Conservation (phyloP, 2,113 vertebrate species). For the Brevimyrus niger region DNA sequence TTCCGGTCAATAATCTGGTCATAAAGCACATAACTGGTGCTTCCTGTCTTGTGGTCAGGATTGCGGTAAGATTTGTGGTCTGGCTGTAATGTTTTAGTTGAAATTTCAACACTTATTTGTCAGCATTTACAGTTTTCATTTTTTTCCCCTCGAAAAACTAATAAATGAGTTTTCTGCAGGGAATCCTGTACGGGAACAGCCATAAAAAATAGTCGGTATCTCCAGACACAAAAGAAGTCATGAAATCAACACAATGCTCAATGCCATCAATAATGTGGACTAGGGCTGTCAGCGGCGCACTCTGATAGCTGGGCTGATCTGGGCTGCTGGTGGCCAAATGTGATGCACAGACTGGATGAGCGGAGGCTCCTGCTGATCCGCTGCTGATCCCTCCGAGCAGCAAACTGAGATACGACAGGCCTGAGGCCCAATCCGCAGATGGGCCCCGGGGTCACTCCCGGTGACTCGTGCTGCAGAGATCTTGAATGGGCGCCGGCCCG, state of each 20-base stretch:
- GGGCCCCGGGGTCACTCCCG: neutral
- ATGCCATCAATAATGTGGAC: neutral
- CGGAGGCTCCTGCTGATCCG: neutral
- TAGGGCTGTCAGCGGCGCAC: neutral
- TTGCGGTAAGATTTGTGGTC: neutral
- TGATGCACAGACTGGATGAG: neutral
- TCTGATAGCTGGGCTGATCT: neutral
- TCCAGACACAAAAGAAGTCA: neutral
- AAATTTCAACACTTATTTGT: neutral
- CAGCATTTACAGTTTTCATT: conserved; percentile 17
- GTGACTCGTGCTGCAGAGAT: neutral
- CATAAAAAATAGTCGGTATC: neutral
- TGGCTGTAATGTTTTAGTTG: neutral
- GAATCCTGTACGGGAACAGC: neutral
- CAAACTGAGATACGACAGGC: neutral
- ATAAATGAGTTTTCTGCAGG: neutral
- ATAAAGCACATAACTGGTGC: neutral
- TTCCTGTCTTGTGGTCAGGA: neutral
- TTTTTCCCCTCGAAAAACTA: neutral
- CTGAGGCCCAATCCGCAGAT: neutral
- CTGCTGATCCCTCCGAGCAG: neutral
- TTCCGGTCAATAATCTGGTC: neutral
- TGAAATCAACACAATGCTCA: neutral
- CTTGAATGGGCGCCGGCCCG: neutral
- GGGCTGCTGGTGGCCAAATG: neutral